A percentile compares a stretch with the other conserved stretches of the same genome.
These are phyloP conservation scores for Ophion ellenae DNA, from an alignment of 2,888 invertebrate genomes.

Conservation along the genomic window DNA sequence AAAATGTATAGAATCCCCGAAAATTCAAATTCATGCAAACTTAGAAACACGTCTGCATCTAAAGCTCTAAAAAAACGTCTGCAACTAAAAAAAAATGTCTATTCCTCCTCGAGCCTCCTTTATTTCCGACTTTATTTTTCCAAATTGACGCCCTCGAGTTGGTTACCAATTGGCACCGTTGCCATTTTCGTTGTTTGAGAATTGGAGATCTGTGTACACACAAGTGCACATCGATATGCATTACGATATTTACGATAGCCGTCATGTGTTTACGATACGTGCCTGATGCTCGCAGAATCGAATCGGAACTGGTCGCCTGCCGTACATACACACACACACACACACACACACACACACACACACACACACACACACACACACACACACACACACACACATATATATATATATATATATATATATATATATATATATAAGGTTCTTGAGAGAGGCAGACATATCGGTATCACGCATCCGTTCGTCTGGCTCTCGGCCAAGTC, in stretches of 20 bases:
- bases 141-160: neutral
- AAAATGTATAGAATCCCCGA: no score
- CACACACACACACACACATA: no score
- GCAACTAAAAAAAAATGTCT: neutral
- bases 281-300: conserved; percentile 30
- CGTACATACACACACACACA: no score
- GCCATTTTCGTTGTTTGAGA: neutral
- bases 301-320: conserved; percentile 45
- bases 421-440: neutral
- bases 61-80: no score
- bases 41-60: no score
- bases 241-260: neutral
- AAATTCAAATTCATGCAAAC: no score
- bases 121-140: neutral
- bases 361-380: no score
- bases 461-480: conserved; percentile 40
- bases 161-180: neutral
- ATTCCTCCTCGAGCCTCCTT: neutral
- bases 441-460: neutral
- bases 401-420: no score
- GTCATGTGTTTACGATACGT: conserved; percentile 22
- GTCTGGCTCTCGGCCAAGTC: conserved; percentile 64
- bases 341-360: no score
- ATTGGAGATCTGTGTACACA: conserved; percentile 7
- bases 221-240: neutral